Base-by-base conservation (phyloP, 2,113 vertebrate genomes). In the Vidua chalybeata region DNA sequence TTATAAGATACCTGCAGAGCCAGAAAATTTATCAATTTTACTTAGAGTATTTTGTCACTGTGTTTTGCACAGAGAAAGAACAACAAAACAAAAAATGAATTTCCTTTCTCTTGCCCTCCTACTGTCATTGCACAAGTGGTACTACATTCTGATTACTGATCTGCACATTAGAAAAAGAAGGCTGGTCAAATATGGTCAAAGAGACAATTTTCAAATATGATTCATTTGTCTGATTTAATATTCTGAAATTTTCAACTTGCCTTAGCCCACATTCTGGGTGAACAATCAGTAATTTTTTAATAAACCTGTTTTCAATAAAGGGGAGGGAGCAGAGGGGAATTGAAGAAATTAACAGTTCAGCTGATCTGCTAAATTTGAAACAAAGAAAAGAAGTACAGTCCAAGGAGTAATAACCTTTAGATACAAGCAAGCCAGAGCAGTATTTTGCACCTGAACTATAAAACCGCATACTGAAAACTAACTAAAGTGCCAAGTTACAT, bases 371-470 rank as follows among this genome's bases (percentile, higher is more conserved):
- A 24, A 67, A 92, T 92, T 89, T 93, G 90, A 92, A 93, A 90
- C 75, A 94, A 93, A 93, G 74, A 27, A 85, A 91, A 75, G 41
- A 48, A 89, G 30, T 83, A 56, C 23, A 78, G 73, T 91, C 90
- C 82, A 88, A 97, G 41, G 51, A 56, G 37, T 81, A 95, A 93
- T 63, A 86, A 81, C 41, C 13, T 63, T 74, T 39, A 75, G 67
- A 93, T 20, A 51, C 30, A 87, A 2, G 3, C 3, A 3, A 74
- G 26, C 75, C 78, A 95, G 73, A 90, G 67, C 35, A 71, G 11
- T 73, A 90, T 94, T 94, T 93, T 94, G 84, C 87, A 96, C 87
- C 89, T 96, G 93, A 97, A 88, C 81, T 83, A 93, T 95, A 92
- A 96, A 96, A 91, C 35, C 30, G 83, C 8, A 6, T 24, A 75